Evolutionary conservation across 2,113 vertebrate genomes (phyloP).

Genomic region (Prionailurus bengalensis): DNA sequence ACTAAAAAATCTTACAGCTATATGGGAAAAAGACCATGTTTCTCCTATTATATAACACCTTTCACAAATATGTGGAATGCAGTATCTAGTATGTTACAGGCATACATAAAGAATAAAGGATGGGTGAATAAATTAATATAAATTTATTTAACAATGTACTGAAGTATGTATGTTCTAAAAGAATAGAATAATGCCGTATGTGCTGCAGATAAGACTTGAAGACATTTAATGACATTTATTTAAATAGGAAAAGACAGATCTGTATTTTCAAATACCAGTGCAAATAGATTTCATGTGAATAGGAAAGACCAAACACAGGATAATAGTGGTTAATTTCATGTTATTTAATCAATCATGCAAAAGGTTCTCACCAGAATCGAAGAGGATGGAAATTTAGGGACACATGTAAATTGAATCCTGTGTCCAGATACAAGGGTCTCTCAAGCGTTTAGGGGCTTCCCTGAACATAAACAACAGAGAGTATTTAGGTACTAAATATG

Average conservation of each 20-base stretch:
- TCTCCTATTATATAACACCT: not conserved
- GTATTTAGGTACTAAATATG: not conserved
- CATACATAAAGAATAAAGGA: not conserved
- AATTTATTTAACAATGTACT: not conserved
- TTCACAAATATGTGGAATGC: not conserved
- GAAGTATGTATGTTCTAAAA: not conserved
- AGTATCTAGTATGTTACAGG: not conserved
- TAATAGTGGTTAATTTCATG: not conserved
- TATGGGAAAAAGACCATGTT: not conserved
- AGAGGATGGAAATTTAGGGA: not conserved
- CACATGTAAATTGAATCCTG: not conserved
- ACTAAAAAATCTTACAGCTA: not conserved
- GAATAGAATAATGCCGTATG: not conserved
- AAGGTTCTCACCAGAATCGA: not conserved
- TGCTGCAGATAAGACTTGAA: not conserved
- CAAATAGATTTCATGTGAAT: not conserved
- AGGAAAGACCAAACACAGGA: not conserved
- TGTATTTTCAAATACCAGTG: not conserved
- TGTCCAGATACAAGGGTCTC: not conserved
- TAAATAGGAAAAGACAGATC: slow-evolving; percentile 10
- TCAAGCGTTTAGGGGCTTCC: not conserved
- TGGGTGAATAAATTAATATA: not conserved
- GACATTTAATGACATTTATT: slow-evolving; percentile 3
- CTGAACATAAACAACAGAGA: not conserved
- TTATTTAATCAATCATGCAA: not conserved